These are phyloP conservation scores for Lepetodrilus schrolli DNA, from an alignment of 2,888 invertebrate species.

Conservation along the genomic window DNA sequence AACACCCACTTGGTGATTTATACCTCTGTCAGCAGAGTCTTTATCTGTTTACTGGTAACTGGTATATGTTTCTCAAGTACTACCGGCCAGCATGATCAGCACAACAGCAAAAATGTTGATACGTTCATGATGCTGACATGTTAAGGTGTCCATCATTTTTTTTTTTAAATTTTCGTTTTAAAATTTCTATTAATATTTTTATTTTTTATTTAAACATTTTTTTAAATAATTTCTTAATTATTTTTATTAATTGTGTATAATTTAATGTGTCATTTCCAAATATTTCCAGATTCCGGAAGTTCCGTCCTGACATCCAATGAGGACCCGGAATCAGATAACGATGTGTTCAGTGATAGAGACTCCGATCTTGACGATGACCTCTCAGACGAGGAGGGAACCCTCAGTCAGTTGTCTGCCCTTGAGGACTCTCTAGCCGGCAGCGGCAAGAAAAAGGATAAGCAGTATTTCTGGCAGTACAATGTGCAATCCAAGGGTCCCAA, in stretches of 20 bases:
- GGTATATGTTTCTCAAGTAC: too few relatives aligned
- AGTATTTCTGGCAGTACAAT: constrained; percentile 98
- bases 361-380: constrained; percentile 45
- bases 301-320: constrained; percentile 48
- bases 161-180: neutral
- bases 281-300: constrained; percentile 56
- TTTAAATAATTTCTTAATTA: neutral
- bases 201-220: neutral
- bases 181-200: neutral
- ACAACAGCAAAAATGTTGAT: too few relatives aligned
- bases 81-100: too few relatives aligned
- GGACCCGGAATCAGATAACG: constrained; percentile 49
- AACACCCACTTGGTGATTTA: too few relatives aligned
- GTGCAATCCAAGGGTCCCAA: constrained; percentile 98
- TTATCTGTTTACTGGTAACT: too few relatives aligned
- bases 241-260: neutral
- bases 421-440: constrained; percentile 37
- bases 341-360: constrained; percentile 45
- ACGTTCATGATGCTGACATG: too few relatives aligned
- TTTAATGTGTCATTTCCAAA: too few relatives aligned
- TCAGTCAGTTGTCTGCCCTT: constrained; percentile 29
- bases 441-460: constrained; percentile 60
- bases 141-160: too few relatives aligned
- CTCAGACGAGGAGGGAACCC: constrained; percentile 44
- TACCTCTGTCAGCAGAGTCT: too few relatives aligned